Evolutionary conservation across 2,797 vertebrate genomes (phyloP), one percentile per base, ranked within the genome.

Genomic region (Peromyscus nudipes): DNA sequence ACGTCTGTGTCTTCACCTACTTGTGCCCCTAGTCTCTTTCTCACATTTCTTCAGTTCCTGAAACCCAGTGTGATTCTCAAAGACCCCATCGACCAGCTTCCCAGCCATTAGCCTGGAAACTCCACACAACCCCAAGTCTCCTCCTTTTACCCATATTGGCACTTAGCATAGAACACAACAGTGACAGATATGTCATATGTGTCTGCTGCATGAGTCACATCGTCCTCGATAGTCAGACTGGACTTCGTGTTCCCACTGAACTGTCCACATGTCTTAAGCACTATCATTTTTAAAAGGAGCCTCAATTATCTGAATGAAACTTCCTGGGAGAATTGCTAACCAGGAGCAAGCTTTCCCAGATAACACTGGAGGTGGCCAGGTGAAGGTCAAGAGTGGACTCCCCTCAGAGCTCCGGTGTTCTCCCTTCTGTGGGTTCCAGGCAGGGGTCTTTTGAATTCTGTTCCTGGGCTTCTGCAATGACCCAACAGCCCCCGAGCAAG

Each of bases 381-480:
- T 11, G 27, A 65, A 37, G 29, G 23, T 5, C 8, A 43, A 69
- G 43, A 57, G 3, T 14, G 57, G 21, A 4, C 46, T 60, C 75
- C 43, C 21, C 23, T 19, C 34, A 19, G 49, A 57, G 64, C 34
- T 21, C 62, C 49, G 49, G 3, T 2, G 9, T 43, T 67, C 2
- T n/a, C 77, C 9, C 34, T 62, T 62, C 49, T 13, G n/a, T 40
- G 25, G 55, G 89, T 76, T 75, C 55, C 25, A 92, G 40, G 62
- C n/a, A 46, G 43, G 21, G 4, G 21, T 55, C 73, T 96, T 46
- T 80, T 29, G n/a, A 71, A 75, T 86, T 55, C 49, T 95, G 57
- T 94, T 96, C 91, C 85, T 87, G 60, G 52, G 29, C 84, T 86
- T 86, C 86, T 90, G 52, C 79, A 80, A 79, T 75, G 57, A 92